Conservation (phyloP, 23 tunicate species). For the Diplosoma virens region DNA sequence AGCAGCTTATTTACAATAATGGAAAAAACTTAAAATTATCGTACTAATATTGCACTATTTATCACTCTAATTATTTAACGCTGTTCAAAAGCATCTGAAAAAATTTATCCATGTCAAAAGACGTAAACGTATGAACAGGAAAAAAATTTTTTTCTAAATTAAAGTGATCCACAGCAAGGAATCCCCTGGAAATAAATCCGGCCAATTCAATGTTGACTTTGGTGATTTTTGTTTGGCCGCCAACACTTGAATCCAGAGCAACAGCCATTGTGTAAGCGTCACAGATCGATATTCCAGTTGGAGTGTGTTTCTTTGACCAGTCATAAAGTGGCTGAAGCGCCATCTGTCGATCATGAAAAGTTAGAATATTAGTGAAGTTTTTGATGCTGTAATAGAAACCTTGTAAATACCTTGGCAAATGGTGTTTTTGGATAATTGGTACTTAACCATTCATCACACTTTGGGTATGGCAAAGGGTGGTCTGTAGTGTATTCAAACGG, state of each 20-base stretch:
- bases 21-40: no score
- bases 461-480: constrained; percentile 4
- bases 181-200: constrained; percentile 48
- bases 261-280: constrained; percentile 73
- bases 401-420: constrained; percentile 37
- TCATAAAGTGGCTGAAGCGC: no score
- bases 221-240: background rate
- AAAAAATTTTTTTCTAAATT: background rate
- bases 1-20: no score
- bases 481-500: constrained; percentile 39
- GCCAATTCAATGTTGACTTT: constrained; percentile 39
- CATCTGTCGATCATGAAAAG: no score
- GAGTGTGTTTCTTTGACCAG: no score
- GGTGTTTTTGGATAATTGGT: background rate
- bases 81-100: background rate
- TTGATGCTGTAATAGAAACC: no score
- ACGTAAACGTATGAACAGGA: background rate
- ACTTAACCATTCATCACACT: constrained; percentile 40
- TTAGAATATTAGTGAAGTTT: no score
- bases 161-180: constrained; percentile 26
- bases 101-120: constrained; percentile 31
- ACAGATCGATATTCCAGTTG: constrained; percentile 48
- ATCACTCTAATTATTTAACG: no score
- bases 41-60: no score
- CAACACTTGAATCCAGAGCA: constrained; percentile 47